phyloP scores from a whole-genome alignment of 2,888 invertebrate genomes.

The Rhodophaea formosa region DNA sequence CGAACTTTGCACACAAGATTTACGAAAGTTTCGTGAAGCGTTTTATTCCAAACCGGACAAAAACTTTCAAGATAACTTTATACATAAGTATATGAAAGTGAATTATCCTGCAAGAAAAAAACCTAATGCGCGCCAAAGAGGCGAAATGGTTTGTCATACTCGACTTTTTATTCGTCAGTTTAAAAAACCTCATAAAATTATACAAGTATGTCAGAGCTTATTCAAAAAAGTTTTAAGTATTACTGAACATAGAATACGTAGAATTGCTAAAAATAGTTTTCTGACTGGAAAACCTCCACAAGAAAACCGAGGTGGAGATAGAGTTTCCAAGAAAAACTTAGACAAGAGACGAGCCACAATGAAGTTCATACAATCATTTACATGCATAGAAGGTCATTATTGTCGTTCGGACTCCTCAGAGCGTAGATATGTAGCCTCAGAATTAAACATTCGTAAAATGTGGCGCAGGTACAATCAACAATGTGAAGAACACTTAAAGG shows the following conservation, averaged over 20 bases:
- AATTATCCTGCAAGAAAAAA: no score
- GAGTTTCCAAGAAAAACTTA: constrained; percentile 12
- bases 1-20: no score
- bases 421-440: constrained; percentile 23
- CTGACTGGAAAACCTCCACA: neutral
- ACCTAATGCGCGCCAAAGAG: no score
- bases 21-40: no score
- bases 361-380: constrained; percentile 24
- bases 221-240: no score
- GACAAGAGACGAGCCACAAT: constrained; percentile 24
- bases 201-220: neutral
- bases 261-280: neutral
- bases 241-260: no score
- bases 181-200: no score
- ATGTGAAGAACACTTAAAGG: constrained; percentile 23
- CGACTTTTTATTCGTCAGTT: no score
- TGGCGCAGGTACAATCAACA: constrained; percentile 25
- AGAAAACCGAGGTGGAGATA: constrained; percentile 23
- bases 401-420: constrained; percentile 22
- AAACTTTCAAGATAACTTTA: neutral
- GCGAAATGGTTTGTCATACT: no score
- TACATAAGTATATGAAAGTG: no score
- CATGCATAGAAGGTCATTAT: constrained; percentile 24
- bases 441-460: constrained; percentile 24
- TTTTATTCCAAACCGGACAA: neutral